A percentile compares a stretch with the other conserved stretches of the same genome.
Conservation (phyloP, 2,797 vertebrate species). For the Capromys pilorides region DNA sequence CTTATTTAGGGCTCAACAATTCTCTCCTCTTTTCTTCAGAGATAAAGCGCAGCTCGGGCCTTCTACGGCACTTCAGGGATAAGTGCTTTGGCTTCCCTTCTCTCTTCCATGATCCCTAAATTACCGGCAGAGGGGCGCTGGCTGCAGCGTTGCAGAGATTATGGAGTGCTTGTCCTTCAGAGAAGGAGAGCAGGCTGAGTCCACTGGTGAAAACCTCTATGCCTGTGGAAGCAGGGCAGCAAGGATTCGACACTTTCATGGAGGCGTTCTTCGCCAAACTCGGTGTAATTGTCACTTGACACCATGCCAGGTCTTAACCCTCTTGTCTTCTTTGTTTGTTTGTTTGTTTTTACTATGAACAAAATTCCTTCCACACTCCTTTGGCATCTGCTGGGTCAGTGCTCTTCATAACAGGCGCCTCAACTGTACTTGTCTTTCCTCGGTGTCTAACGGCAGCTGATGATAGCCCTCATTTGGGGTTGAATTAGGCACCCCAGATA, state of each 20-base stretch:
- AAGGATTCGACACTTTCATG: background rate
- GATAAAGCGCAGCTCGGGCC: conserved; percentile 5
- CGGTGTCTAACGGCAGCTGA: conserved; percentile 29
- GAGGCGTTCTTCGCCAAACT: conserved; percentile 61
- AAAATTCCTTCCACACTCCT: conserved; percentile 47
- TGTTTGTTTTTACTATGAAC: conserved; percentile 42
- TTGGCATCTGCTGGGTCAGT: conserved; percentile 48
- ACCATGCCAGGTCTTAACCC: conserved; percentile 36
- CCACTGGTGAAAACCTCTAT: background rate
- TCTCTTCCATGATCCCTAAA: conserved; percentile 62
- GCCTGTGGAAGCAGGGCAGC: background rate
- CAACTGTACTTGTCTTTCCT: conserved; percentile 39
- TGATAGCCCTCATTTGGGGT: background rate
- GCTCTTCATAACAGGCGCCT: conserved; percentile 53
- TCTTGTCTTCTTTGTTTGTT: background rate
- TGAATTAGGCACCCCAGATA: background rate
- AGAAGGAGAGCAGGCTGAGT: background rate
- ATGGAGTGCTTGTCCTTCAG: conserved; percentile 32
- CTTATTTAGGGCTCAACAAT: background rate
- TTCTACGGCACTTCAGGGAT: background rate
- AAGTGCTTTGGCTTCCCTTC: conserved; percentile 61
- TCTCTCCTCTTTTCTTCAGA: conserved; percentile 45
- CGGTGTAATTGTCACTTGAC: conserved; percentile 56
- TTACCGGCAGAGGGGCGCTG: conserved; percentile 43
- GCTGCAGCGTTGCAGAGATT: conserved; percentile 60